phyloP scores from a whole-genome alignment of 2,888 invertebrate species.

The Dolichopus griseipennis region DNA sequence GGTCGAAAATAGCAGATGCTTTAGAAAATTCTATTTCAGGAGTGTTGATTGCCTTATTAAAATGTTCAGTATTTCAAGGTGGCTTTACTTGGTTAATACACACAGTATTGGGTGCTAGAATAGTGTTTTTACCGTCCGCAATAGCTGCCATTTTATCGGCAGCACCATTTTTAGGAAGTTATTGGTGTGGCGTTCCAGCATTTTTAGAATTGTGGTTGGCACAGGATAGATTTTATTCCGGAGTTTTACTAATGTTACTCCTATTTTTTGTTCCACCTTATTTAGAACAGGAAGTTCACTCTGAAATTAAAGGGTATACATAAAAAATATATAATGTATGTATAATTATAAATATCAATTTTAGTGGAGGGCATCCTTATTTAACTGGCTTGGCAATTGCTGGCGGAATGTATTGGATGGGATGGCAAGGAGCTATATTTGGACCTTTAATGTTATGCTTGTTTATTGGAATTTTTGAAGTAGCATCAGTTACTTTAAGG shows the following conservation, averaged over 20 bases:
- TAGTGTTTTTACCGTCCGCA: constrained; percentile 84
- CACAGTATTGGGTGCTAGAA: constrained; percentile 85
- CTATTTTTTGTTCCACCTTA: constrained; percentile 82
- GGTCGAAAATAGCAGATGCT: constrained; percentile 68
- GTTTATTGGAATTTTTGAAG: constrained; percentile 83
- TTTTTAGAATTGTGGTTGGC: constrained; percentile 91
- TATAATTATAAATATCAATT: constrained; percentile 17
- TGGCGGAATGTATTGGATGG: constrained; percentile 95
- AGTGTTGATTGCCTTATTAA: constrained; percentile 92
- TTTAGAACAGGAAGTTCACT: constrained; percentile 92
- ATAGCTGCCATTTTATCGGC: constrained; percentile 88
- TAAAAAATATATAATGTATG: not conserved
- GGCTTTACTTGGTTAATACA: constrained; percentile 98
- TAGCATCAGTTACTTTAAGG: constrained; percentile 61
- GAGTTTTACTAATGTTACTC: constrained; percentile 67
- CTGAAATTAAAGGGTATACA: constrained; percentile 89
- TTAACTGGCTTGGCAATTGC: constrained; percentile 94
- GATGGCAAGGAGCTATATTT: constrained; percentile 92
- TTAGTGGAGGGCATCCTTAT: constrained; percentile 89
- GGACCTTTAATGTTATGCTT: constrained; percentile 92
- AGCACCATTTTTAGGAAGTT: constrained; percentile 91
- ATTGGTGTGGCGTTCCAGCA: constrained; percentile 90
- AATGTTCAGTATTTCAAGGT: constrained; percentile 95
- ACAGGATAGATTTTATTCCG: constrained; percentile 73
- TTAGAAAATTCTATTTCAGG: constrained; percentile 84